These are phyloP conservation scores for Anguilla pacifica DNA, from an alignment of 2,797 vertebrate genomes.

Conservation along the genomic window DNA sequence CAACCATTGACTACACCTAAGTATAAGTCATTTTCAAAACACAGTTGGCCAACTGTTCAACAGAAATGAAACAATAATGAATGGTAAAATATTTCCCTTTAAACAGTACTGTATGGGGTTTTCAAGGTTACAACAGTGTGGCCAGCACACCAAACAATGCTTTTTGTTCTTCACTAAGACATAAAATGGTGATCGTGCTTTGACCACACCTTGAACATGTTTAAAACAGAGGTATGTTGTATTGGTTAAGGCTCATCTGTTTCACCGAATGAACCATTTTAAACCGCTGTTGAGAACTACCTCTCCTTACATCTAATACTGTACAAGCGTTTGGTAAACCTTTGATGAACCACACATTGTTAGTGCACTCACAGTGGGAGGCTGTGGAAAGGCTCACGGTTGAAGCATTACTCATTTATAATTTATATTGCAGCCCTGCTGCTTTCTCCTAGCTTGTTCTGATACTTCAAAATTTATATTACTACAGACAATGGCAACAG, in stretches of 20 bases:
- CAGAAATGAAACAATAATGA: constrained; percentile 16
- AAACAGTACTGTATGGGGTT: not conserved
- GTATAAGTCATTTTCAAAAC: constrained; percentile 10
- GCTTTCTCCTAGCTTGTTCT: constrained; percentile 4
- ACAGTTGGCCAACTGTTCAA: constrained; percentile 16
- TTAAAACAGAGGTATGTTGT: constrained; percentile 41
- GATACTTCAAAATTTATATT: not conserved
- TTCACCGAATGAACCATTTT: constrained; percentile 18
- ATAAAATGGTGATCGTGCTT: constrained; percentile 47
- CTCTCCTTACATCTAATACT: constrained; percentile 62
- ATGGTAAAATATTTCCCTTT: not conserved
- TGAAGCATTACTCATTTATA: not conserved
- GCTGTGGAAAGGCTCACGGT: constrained; percentile 22
- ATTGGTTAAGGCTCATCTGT: constrained; percentile 52
- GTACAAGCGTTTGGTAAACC: constrained; percentile 67
- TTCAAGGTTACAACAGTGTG: constrained; percentile 57
- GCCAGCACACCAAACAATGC: constrained; percentile 66
- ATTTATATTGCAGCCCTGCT: constrained; percentile 8
- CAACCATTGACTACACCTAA: constrained; percentile 28
- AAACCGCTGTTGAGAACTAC: constrained; percentile 48
- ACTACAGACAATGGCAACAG: constrained; percentile 16
- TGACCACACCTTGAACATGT: constrained; percentile 51
- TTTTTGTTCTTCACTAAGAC: constrained; percentile 35
- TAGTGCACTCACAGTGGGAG: constrained; percentile 33
- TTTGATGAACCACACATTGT: constrained; percentile 30